Base-by-base conservation (phyloP, 2,113 vertebrate species). In the Pseudorhombus dupliciocellatus region DNA sequence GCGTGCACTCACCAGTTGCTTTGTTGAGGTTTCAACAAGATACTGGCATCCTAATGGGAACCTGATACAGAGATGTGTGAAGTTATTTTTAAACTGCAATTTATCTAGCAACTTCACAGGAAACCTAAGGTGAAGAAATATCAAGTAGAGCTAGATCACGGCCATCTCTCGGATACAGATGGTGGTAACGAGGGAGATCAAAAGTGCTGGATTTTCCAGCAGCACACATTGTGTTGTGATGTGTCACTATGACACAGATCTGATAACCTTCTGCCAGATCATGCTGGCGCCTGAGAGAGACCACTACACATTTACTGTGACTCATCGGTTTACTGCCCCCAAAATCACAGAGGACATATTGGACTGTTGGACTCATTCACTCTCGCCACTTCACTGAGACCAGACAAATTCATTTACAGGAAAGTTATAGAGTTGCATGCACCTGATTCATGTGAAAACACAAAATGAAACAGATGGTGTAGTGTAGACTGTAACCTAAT, bases 71-170 rank as follows among this genome's bases (percentile, higher is more conserved):
- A 83, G 70, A 84, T 56, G 56, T 40, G 66, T 44, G 62, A 70
- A n/a, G 79, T 55, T 87, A 87, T 89, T 87, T 90, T 85, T 82
- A 81, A 62, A 75, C 54, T 2, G 30, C n/a, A 1, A 22, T 76
- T 80, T 82, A 71, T 46, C 60, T 12, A 57, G 58, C 78, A 79
- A 44, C 52, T 63, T 62, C 22, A 66, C 22, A 42, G 7, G 21
- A 56, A 58, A 54, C 58, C 30, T 16, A 22, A 16, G 31, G 7
- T 2, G 24, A 30, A 7, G 22, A 53, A 18, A 4, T 22, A 12
- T 70, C 48, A 25, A 40, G 30, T 24, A n/a, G 51, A n/a, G 15
- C 58, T 30, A 4, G 16, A 10, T 10, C 20, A 20, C 14, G 7
- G 15, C 34, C 1, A 11, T 73, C 60, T 37, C 22, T 1, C 12